These are phyloP conservation scores for Drosophila parvula DNA, from an alignment of 1,140 invertebrate genomes.

Conservation along the genomic window DNA sequence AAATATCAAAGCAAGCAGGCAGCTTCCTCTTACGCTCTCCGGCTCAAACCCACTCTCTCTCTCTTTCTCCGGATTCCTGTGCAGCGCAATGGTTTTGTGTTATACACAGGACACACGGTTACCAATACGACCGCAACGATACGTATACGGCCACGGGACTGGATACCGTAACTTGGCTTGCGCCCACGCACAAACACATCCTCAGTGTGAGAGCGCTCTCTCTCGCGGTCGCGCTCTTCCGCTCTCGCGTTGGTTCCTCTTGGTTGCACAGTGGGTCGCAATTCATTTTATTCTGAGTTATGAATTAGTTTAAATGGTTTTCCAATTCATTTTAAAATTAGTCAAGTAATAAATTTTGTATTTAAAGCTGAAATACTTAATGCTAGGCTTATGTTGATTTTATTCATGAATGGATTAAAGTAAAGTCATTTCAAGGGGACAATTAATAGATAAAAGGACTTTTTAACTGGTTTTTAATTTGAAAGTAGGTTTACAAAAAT, in stretches of 20 bases:
- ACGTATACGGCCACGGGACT: slow-evolving; percentile 18
- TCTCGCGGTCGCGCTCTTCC: slow-evolving; percentile 6
- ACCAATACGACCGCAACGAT: slow-evolving; percentile 22
- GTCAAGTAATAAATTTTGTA: not conserved
- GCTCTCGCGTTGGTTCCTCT: slow-evolving; percentile 18
- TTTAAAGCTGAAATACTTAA: not conserved
- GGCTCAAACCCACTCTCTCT: slow-evolving; percentile 7
- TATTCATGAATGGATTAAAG: too few relatives aligned
- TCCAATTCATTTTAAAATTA: not conserved
- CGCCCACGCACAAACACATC: slow-evolving; percentile 65
- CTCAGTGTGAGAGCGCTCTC: slow-evolving; percentile 26
- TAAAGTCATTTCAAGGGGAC: not conserved
- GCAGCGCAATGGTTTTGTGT: slow-evolving; percentile 68
- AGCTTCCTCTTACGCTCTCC: slow-evolving; percentile 17
- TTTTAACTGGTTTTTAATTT: too few relatives aligned
- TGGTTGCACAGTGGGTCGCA: slow-evolving; percentile 20
- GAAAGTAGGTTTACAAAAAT: too few relatives aligned
- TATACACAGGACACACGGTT: slow-evolving; percentile 70
- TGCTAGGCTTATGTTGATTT: not conserved
- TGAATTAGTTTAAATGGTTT: not conserved
- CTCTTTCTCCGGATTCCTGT: slow-evolving; percentile 55
- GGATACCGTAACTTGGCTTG: slow-evolving; percentile 50
- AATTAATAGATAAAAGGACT: too few relatives aligned
- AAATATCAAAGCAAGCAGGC: slow-evolving; percentile 32
- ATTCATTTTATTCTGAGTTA: not conserved